Evolutionary conservation across 2,888 invertebrate species (phyloP), one percentile per base, ranked within the genome.

Genomic region (Eupithecia insigniata): DNA sequence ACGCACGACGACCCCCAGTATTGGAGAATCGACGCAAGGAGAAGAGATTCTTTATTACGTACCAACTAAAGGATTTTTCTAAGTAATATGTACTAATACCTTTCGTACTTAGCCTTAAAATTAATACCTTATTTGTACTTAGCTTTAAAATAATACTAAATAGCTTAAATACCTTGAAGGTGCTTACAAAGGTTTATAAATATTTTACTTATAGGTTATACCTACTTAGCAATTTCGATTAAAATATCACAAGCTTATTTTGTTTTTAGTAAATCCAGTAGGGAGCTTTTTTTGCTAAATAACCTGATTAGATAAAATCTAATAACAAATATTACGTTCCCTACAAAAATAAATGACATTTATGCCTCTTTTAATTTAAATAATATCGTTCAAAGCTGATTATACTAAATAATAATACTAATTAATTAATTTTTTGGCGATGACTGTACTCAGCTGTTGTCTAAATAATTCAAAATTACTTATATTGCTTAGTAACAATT

Each of bases 61-160:
- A 26, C 22, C 1, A 26, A 2, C 26, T 55, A 55, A 5, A 55
- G 14, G 26, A 55, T 55, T 26, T 55, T 22, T 22, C 26, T 14
- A 55, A 55, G 4, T 26, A 1, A 6, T 55, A 6, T 55, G 26
- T 55, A 14, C 51, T 22, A 14, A 26, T 55, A 12, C 14, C 10
- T 51, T 46, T n/a, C 5, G 6, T 46, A 46, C 10, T 55, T 55
- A 55, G 55, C 26, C 55, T 55, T 22, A 55, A 26, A 55, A 14
- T 26, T 55, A 55, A 55, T 22, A 51, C 51, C n/a, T n/a, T n/a
- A n/a, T 46, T n/a, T 7, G 6, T 46, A 46, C 10, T 55, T 55
- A 55, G 55, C 26, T 26, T 55, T 22, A 55, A 55, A 14, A 55
- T 55, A 55, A 55, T 22, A 51, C 51, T 22, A 55, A 55, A 55